phyloP scores from a whole-genome alignment of 2,113 vertebrate genomes.

The Peromyscus polionotus region DNA sequence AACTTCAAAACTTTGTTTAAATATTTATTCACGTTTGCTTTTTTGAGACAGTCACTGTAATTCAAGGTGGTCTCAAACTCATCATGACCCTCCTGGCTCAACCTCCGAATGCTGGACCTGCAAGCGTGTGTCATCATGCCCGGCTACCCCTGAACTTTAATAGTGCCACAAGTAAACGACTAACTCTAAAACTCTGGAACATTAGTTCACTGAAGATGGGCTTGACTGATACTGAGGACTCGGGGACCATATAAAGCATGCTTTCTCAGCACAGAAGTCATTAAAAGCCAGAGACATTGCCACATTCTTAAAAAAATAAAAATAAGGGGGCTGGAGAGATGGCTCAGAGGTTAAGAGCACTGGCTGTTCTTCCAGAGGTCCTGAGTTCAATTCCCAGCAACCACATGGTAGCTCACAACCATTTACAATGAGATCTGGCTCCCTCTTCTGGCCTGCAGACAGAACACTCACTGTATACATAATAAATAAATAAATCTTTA shows the following conservation, averaged over 20 bases:
- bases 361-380: no score
- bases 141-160: neutral
- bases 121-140: neutral
- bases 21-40: neutral
- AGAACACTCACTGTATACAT: no score
- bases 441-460: no score
- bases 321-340: no score
- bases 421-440: no score
- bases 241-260: neutral
- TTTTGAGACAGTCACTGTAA: neutral
- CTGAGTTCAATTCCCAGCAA: no score
- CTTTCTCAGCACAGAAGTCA: slow-evolving; percentile 13
- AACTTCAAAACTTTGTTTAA: neutral
- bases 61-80: neutral
- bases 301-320: neutral
- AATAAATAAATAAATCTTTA: neutral
- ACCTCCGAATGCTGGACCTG: no score
- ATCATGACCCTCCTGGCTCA: neutral
- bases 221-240: neutral
- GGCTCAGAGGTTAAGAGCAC: no score
- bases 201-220: neutral
- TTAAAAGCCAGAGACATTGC: slow-evolving; percentile 2
- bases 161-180: neutral
- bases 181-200: neutral
- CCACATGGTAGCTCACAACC: no score